Evolutionary conservation across 1,140 invertebrate genomes (phyloP).

Genomic region (Palaemon carinicauda): DNA sequence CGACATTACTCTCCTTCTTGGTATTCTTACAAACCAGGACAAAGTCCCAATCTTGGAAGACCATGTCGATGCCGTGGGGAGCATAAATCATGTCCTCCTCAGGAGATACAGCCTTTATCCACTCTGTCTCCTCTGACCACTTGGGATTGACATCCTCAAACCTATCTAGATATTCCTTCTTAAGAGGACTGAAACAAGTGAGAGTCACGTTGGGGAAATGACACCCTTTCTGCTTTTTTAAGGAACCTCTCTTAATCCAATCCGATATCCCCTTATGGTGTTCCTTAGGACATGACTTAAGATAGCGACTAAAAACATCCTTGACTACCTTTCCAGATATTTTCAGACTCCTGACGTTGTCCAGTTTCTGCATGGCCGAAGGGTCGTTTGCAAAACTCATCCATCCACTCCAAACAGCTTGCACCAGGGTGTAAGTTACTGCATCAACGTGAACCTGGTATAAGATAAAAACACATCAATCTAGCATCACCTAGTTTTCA

Average conservation of each 20-base stretch:
- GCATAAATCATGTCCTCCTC: slow-evolving; percentile 51
- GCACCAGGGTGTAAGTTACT: slow-evolving; percentile 7
- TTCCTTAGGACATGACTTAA: slow-evolving; percentile 38
- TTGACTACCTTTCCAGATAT: slow-evolving; percentile 13
- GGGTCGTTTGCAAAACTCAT: slow-evolving; percentile 51
- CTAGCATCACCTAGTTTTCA: no score
- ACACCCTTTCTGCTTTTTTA: neutral
- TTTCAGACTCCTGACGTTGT: slow-evolving; percentile 27
- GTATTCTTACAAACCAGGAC: neutral
- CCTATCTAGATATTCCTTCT: slow-evolving; percentile 18
- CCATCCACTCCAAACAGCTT: slow-evolving; percentile 44
- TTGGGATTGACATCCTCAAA: slow-evolving; percentile 36
- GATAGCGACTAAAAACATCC: slow-evolving; percentile 35
- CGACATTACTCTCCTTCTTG: neutral
- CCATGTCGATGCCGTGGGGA: slow-evolving; percentile 49
- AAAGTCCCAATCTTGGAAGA: slow-evolving; percentile 50
- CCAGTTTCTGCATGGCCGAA: slow-evolving; percentile 30
- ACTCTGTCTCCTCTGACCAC: slow-evolving; percentile 39
- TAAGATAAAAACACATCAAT: neutral
- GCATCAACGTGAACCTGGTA: slow-evolving; percentile 25
- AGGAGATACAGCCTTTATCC: neutral
- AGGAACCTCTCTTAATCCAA: slow-evolving; percentile 38
- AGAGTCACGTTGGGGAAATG: slow-evolving; percentile 45
- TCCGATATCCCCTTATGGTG: slow-evolving; percentile 30
- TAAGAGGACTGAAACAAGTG: slow-evolving; percentile 38